phyloP scores from a whole-genome alignment of 1,140 invertebrate species.

The Trinorchestia longiramus region DNA sequence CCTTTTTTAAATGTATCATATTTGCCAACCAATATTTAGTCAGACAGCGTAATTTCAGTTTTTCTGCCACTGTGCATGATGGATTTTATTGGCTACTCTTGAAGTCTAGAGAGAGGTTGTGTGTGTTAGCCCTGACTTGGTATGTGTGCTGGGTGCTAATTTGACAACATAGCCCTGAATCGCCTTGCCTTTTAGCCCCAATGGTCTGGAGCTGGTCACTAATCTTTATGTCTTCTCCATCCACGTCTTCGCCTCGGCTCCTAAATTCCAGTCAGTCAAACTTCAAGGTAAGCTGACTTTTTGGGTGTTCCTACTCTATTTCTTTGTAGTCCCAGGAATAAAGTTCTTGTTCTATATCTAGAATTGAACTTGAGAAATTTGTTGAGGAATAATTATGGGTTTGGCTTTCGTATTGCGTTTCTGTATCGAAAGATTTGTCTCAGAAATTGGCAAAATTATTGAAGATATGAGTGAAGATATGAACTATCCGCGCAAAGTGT shows the following conservation, averaged over 20 bases:
- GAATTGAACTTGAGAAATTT: background rate
- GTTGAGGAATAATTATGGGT: no score
- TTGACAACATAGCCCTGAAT: background rate
- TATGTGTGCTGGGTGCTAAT: background rate
- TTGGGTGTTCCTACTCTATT: background rate
- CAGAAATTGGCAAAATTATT: no score
- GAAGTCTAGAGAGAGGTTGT: background rate
- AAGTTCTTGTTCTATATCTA: background rate
- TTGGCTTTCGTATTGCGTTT: no score
- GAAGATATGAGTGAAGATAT: no score
- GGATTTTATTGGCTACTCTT: background rate
- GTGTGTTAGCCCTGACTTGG: background rate
- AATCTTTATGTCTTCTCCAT: background rate
- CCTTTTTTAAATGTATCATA: background rate
- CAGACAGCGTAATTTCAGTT: background rate
- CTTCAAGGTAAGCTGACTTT: background rate
- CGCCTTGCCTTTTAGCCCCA: background rate
- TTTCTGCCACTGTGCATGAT: background rate
- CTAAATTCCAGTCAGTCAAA: background rate
- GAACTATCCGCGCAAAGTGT: no score
- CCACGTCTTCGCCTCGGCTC: background rate
- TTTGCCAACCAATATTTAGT: background rate
- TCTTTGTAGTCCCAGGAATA: background rate
- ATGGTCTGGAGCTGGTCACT: background rate
- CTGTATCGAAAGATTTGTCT: no score